Evolutionary conservation across 2,113 vertebrate species (phyloP).

Genomic region (Oreotrochilus melanogaster): DNA sequence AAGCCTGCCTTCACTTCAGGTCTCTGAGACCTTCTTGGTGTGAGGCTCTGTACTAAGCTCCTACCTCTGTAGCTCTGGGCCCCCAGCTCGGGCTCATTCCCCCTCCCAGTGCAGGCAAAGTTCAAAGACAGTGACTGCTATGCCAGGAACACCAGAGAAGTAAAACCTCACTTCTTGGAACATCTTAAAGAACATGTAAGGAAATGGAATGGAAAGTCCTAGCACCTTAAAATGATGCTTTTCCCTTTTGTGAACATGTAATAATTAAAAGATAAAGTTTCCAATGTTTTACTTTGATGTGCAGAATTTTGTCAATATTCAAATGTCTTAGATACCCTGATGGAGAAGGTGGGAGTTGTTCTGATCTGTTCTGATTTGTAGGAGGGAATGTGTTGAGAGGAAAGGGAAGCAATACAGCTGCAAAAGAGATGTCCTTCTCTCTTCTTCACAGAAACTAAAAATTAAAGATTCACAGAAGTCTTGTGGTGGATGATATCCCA

Average conservation of each 20-base stretch:
- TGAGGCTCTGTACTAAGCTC: not conserved
- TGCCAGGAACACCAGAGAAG: not conserved
- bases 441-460: not conserved
- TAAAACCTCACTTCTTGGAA: not conserved
- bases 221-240: not conserved
- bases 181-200: not conserved
- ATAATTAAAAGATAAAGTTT: not conserved
- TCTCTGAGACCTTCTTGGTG: not conserved
- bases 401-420: not conserved
- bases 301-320: not conserved
- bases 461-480: not conserved
- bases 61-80: not conserved
- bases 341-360: not conserved
- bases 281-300: not conserved
- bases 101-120: not conserved
- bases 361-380: not conserved
- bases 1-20: not conserved
- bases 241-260: rapidly evolving
- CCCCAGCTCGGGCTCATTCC: not conserved
- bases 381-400: not conserved
- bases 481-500: not conserved
- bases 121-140: not conserved
- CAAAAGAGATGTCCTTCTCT: not conserved
- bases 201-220: not conserved
- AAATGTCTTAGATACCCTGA: not conserved